Base-by-base conservation (phyloP, 2,797 vertebrate genomes). In the Lemur catta region DNA sequence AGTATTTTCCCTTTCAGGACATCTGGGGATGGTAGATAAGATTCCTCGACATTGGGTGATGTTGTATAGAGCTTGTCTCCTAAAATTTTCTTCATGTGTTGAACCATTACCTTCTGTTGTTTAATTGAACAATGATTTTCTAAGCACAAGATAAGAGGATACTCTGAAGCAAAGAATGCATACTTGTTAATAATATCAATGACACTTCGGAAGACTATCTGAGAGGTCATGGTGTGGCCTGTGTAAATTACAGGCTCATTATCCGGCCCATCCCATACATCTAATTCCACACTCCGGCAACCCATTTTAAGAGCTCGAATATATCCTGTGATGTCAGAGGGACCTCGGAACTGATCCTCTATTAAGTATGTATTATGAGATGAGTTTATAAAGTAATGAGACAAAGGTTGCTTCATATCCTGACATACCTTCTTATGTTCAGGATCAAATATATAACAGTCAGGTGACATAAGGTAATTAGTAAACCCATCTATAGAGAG, bases 321-420 rank as follows among this genome's bases (percentile, higher is more conserved):
- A 95, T 99, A 99, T 13, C 99, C 99, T 0, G 99, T 99, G 97
- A 99, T 99, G 97, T 99, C 99, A 38, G 99, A 99, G 13, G 99
- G 99, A 88, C 99, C 99, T 97, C 99, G 98, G 98, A 99, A 99
- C 97, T 99, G 99, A 98, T 99, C 99, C 97, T 99, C 99, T 97
- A 99, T 99, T 98, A 99, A 98, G 98, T 99, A 99, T 0, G 99
- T 99, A 94, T 99, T 99, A 98, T 99, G 99, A 97, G 99, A 99
- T 41, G 99, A 99, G 94, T 99, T 99, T 97, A 99, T 99, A 98
- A 99, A 99, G 98, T 99, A 99, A 98, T 99, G 99, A 96, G 99
- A 99, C 97, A 99, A 95, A 30, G 99, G 99, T 76, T 99, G 99
- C 96, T 99, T 99, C 99, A 99, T 99, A 97, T 99, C 99, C 98